Conservation (phyloP, 2,888 invertebrate species). For the Coleophora flavipennella region DNA sequence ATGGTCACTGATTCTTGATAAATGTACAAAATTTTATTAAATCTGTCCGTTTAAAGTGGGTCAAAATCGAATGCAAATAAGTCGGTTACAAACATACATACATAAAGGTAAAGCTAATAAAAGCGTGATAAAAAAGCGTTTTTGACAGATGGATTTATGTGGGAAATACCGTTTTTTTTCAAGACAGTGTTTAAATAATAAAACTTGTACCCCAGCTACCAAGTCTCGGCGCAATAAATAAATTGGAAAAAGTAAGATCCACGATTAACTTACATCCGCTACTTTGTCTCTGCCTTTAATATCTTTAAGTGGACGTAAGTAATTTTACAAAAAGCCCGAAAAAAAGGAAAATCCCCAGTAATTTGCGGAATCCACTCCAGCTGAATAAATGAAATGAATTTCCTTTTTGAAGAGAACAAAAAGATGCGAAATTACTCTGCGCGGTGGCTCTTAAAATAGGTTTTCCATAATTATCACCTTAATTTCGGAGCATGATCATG, state of each 20-base stretch:
- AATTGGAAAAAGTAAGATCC: slow-evolving; percentile 13
- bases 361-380: slow-evolving; percentile 54
- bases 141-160: too few relatives aligned
- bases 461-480: slow-evolving; percentile 25
- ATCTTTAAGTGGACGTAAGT: slow-evolving; percentile 63
- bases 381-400: slow-evolving; percentile 59
- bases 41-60: too few relatives aligned
- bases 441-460: slow-evolving; percentile 23
- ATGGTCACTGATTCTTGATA: too few relatives aligned
- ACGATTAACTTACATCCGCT: slow-evolving; percentile 41
- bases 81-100: too few relatives aligned
- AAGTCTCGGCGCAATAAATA: neutral
- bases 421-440: slow-evolving; percentile 29
- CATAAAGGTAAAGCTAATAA: too few relatives aligned
- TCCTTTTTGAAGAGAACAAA: slow-evolving; percentile 44
- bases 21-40: too few relatives aligned
- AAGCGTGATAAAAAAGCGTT: too few relatives aligned
- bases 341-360: slow-evolving; percentile 45
- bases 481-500: slow-evolving; percentile 16
- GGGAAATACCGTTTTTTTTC: too few relatives aligned
- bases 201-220: too few relatives aligned
- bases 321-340: slow-evolving; percentile 60
- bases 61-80: too few relatives aligned
- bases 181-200: too few relatives aligned
- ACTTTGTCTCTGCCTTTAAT: slow-evolving; percentile 57